Evolutionary conservation across 2,113 vertebrate genomes (phyloP).

Genomic region (Onychorhynchus coronatus): DNA sequence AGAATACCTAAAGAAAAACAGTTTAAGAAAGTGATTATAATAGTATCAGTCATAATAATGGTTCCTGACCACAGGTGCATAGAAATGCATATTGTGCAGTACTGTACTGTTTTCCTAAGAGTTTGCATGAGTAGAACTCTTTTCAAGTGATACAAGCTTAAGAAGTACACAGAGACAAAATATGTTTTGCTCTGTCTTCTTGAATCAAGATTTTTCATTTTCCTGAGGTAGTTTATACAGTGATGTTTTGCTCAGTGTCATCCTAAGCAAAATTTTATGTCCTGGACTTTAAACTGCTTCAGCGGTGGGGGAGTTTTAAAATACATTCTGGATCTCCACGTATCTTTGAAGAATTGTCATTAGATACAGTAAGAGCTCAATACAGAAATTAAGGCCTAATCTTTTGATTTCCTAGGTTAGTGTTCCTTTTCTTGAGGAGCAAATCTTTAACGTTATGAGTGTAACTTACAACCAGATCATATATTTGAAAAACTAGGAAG

Average conservation of each 20-base stretch:
- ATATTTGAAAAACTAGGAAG: not conserved
- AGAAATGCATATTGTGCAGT: not conserved
- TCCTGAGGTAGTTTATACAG: constrained; percentile 1
- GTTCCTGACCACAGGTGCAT: not conserved
- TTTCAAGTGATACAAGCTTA: not conserved
- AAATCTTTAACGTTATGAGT: not conserved
- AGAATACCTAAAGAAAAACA: constrained; percentile 65
- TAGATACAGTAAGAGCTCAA: not conserved
- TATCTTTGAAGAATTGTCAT: constrained; percentile 4
- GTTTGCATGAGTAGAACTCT: not conserved
- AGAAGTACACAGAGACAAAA: not conserved
- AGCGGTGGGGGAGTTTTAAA: not conserved
- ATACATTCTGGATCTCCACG: not conserved
- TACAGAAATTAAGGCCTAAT: not conserved
- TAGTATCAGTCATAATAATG: not conserved
- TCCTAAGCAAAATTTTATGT: not conserved
- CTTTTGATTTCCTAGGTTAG: not conserved
- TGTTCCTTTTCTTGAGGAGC: not conserved
- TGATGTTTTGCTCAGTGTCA: not conserved
- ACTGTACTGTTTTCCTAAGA: not conserved
- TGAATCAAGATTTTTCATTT: not conserved
- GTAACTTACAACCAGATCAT: not conserved
- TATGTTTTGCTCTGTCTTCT: not conserved
- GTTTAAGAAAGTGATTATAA: constrained; percentile 36
- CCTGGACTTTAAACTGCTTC: not conserved